Evolutionary conservation across 2,797 vertebrate genomes (phyloP).

Genomic region (Hipposideros larvatus): DNA sequence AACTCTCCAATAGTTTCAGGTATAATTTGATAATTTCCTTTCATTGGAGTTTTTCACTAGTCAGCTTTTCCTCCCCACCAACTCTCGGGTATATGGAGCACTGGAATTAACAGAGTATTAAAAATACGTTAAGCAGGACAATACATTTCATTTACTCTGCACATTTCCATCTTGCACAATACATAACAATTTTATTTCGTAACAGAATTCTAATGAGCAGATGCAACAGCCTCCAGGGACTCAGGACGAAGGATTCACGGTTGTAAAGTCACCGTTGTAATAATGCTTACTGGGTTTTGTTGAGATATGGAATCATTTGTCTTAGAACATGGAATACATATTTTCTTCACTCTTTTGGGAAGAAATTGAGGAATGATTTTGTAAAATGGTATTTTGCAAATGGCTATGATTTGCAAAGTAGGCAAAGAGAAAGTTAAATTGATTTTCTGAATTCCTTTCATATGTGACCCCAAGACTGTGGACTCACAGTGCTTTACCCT

Average conservation of each 20-base stretch:
- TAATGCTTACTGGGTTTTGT: not conserved
- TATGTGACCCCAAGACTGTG: not conserved
- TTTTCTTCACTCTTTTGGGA: not conserved
- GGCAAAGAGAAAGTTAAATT: not conserved
- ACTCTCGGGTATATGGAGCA: not conserved
- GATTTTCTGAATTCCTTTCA: not conserved
- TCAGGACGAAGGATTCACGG: not conserved
- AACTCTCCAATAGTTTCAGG: not conserved
- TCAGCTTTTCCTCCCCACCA: not conserved
- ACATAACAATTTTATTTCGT: not conserved
- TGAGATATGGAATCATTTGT: not conserved
- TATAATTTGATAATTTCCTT: slow-evolving; percentile 21
- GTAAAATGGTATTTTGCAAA: not conserved
- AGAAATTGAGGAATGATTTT: not conserved
- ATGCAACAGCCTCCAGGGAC: not conserved
- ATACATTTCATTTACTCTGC: not conserved
- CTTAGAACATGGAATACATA: not conserved
- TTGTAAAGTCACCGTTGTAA: not conserved
- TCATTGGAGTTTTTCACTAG: not conserved
- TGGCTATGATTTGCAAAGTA: not conserved
- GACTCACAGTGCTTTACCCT: not conserved
- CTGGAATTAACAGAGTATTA: slow-evolving; percentile 1
- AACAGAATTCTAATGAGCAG: not conserved
- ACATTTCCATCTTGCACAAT: not conserved
- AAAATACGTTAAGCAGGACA: not conserved